Conservation (phyloP, 2,888 invertebrate species). For the Neoaliturus tenellus region DNA sequence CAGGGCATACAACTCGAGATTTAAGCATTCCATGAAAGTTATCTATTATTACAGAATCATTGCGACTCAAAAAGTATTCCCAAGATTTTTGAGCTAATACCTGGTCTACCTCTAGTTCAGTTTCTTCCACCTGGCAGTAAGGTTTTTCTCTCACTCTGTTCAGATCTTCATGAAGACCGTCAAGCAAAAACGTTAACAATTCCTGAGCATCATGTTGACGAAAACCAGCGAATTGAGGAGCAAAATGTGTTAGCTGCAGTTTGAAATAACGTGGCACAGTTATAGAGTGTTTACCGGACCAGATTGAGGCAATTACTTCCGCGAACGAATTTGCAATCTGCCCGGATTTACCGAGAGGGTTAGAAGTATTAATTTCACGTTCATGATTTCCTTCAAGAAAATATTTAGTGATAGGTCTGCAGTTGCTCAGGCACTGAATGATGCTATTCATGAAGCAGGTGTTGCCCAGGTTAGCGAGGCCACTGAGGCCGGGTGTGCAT, state of each 20-base stretch:
- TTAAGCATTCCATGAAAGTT: slow-evolving; percentile 95
- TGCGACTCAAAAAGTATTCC: slow-evolving; percentile 87
- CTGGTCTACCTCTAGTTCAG: slow-evolving; percentile 56
- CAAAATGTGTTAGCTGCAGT: slow-evolving; percentile 90
- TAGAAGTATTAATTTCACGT: slow-evolving; percentile 76
- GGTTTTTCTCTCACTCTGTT: slow-evolving; percentile 85
- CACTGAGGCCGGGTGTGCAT: slow-evolving; percentile 72
- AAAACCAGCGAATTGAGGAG: slow-evolving; percentile 90
- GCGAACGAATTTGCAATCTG: slow-evolving; percentile 89
- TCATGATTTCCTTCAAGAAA: slow-evolving; percentile 73
- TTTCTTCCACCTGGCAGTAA: slow-evolving; percentile 78
- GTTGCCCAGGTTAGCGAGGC: slow-evolving; percentile 74
- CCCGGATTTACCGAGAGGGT: slow-evolving; percentile 92
- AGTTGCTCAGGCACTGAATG: slow-evolving; percentile 76
- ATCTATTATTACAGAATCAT: slow-evolving; percentile 92
- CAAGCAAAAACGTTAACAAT: slow-evolving; percentile 92
- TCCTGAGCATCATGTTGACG: slow-evolving; percentile 97
- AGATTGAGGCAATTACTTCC: slow-evolving; percentile 81
- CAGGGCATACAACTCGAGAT: slow-evolving; percentile 89
- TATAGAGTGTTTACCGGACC: slow-evolving; percentile 88
- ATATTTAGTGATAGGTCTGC: slow-evolving; percentile 74
- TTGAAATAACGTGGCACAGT: slow-evolving; percentile 90
- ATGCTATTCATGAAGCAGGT: slow-evolving; percentile 76
- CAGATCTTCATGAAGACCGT: slow-evolving; percentile 94
- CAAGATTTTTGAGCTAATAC: slow-evolving; percentile 78